These are phyloP conservation scores for Alloscopus bannaensis DNA, from an alignment of 2,888 invertebrate species.

Conservation along the genomic window DNA sequence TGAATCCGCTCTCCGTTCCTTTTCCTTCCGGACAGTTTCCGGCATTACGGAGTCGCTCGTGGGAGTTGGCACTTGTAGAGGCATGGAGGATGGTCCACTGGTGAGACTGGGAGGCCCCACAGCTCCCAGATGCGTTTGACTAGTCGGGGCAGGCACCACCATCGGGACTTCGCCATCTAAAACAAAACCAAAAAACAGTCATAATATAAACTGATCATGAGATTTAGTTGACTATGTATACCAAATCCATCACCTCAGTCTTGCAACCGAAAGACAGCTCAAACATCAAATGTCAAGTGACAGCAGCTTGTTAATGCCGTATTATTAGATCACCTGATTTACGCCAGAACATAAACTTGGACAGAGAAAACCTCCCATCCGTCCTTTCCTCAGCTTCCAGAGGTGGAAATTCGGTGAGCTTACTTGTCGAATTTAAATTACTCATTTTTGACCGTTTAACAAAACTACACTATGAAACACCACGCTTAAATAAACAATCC, in stretches of 20 bases:
- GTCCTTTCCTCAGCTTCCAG: conserved; percentile 85
- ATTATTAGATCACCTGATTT: conserved; percentile 57
- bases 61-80: conserved; percentile 31
- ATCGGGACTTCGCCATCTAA: conserved; percentile 75
- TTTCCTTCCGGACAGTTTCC: not conserved
- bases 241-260: not conserved
- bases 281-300: not conserved
- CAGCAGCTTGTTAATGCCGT: not conserved
- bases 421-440: conserved; percentile 74
- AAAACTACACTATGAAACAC: no score
- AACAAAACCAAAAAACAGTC: conserved; percentile 58
- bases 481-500: no score
- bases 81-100: conserved; percentile 49
- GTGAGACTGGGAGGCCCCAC: conserved; percentile 46
- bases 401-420: conserved; percentile 87
- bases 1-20: conserved; percentile 36
- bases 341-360: conserved; percentile 81
- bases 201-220: not conserved
- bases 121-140: conserved; percentile 34
- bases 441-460: conserved; percentile 70
- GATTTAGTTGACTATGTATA: not conserved
- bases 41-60: not conserved
- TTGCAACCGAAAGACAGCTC: not conserved
- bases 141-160: not conserved
- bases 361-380: conserved; percentile 84